These are phyloP conservation scores for Mesopsocus fuscifrons DNA, from an alignment of 2,888 invertebrate species.

Conservation along the genomic window DNA sequence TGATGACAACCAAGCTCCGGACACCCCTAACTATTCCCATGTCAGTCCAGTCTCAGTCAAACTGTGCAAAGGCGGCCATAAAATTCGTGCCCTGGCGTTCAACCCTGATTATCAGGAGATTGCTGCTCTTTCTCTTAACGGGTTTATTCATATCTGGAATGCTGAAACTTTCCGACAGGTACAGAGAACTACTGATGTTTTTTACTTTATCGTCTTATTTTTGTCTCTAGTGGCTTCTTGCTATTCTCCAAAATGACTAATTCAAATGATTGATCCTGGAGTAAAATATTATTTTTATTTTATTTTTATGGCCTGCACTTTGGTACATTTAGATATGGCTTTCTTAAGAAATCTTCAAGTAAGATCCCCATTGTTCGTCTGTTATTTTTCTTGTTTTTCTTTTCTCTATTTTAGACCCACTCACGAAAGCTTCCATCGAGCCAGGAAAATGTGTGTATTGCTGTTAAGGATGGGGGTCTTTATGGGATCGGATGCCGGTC, in stretches of 20 bases:
- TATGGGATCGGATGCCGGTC: conserved; percentile 92
- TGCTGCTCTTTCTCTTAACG: conserved; percentile 79
- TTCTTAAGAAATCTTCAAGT: no score
- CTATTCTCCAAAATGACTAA: no score
- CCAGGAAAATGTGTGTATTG: conserved; percentile 85
- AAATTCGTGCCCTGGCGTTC: conserved; percentile 70
- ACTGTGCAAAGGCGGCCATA: conserved; percentile 61
- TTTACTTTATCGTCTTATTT: conserved; percentile 4
- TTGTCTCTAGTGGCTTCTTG: no score
- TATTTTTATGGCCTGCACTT: no score
- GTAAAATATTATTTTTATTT: no score
- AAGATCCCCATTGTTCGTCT: no score
- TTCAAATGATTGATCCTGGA: neutral
- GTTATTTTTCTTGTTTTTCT: neutral
- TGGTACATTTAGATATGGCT: no score
- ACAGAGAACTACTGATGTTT: no score
- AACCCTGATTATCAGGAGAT: conserved; percentile 73
- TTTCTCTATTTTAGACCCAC: conserved; percentile 34
- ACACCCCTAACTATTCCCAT: conserved; percentile 31
- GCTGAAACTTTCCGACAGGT: conserved; percentile 71
- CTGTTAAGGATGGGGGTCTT: conserved; percentile 65
- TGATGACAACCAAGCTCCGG: conserved; percentile 26
- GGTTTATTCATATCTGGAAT: conserved; percentile 86
- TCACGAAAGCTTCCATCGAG: conserved; percentile 73
- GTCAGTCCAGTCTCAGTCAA: conserved; percentile 50